Evolutionary conservation across 2,888 invertebrate species (phyloP), one percentile per base, ranked within the genome.

Genomic region (Drosophila histrio): DNA sequence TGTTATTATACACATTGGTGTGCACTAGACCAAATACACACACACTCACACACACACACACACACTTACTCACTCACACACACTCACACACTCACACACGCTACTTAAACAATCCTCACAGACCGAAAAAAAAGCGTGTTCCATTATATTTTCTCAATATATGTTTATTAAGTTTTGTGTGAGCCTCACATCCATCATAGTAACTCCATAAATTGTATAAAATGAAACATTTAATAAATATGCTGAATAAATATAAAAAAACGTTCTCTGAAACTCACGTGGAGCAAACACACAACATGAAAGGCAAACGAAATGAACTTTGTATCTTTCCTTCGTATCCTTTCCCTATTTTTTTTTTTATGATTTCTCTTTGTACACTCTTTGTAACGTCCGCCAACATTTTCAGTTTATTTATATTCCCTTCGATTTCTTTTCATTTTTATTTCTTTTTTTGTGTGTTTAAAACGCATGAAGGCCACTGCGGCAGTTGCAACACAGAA

Each of bases 391-490:
- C 54, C 44, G 62, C 47, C 53, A 47, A 73, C 59, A 66, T 52
- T 85, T 74, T 39, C 52, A 52, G 41, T 56, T 66, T 22, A 34
- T 22, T 61, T 50, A n/a, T n/a, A n/a, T n/a, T n/a, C n/a, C n/a
- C n/a, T 30, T 54, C 13, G 21, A 22, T 13, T 56, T 17, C 7
- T 38, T 57, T 36, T 21, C 3, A 24, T 26, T 36, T 11, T 17
- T 36, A 41, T 53, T 41, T 39, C 7, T 24, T 67, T 57, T 59
- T 43, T 17, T 41, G 22, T 19, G 34, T 34, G 32, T 57, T n/a
- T 70, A 57, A 66, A 78, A 63, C 70, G 80, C 85, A 81, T 87
- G 87, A 77, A 81, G 82, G 78, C 81, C 79, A 74, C 57, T 77
- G 74, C 67, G 67, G 74, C 61, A 54, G 57, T 57, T 26, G 49